Conservation (phyloP, 1,140 invertebrate genomes). For the Atta texana region DNA sequence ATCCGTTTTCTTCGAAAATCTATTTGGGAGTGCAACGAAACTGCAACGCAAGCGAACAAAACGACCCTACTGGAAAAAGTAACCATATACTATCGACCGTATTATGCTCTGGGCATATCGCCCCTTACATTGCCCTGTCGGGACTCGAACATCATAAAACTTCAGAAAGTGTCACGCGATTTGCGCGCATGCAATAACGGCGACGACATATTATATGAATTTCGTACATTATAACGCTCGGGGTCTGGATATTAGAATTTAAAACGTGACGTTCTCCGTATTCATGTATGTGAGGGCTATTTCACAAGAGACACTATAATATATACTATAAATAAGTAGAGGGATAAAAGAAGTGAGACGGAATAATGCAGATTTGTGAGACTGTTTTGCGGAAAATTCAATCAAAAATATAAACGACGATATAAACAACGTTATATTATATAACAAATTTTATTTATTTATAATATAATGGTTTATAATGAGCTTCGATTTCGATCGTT, state of each 20-base stretch:
- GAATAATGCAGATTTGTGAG: background rate
- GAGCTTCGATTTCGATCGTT: background rate
- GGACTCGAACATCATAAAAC: constrained; percentile 55
- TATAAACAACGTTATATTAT: too few relatives aligned
- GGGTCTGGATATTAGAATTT: background rate
- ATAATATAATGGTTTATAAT: background rate
- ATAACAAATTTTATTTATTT: too few relatives aligned
- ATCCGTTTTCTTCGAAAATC: constrained; percentile 19
- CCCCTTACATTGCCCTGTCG: constrained; percentile 28
- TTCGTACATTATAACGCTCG: constrained; percentile 33
- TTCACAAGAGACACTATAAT: constrained; percentile 22
- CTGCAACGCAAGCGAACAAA: constrained; percentile 18
- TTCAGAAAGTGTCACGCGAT: constrained; percentile 54
- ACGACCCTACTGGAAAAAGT: background rate
- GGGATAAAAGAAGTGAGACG: constrained; percentile 38
- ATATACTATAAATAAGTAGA: background rate
- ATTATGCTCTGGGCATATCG: constrained; percentile 7
- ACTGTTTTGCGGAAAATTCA: background rate
- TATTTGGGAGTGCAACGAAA: constrained; percentile 18
- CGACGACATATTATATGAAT: constrained; percentile 62
- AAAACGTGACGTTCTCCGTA: background rate
- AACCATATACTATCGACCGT: constrained; percentile 15
- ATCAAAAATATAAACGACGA: background rate
- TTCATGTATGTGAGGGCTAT: background rate
- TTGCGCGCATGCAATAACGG: constrained; percentile 25